Base-by-base conservation (phyloP, 2,797 vertebrate species). In the Acanthurus leucopareius region DNA sequence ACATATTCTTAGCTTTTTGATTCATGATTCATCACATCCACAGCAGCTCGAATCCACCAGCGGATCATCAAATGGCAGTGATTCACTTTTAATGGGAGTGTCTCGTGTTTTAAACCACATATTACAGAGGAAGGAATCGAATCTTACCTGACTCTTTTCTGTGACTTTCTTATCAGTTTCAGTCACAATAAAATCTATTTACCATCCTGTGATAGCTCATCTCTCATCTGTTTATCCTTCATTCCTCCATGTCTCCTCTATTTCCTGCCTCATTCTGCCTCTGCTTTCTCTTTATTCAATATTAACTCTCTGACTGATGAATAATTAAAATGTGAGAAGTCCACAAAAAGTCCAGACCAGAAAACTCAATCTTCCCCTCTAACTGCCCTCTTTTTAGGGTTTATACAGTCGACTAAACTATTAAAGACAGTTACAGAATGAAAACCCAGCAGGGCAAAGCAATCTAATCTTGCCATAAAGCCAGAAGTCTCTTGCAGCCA, bases 21-120 rank as follows among this genome's bases (percentile, higher is more conserved):
- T 89, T 89, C 84, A 88, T 87, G 88, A 90, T 82, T 87, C 81
- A 90, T 88, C 76, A 48, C 60, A 52, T 84, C 79, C 42, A 49
- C 48, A 69, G 83, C 77, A 64, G 65, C 70, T 51, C 13, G 1
- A 52, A 48, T 86, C 72, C 20, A 38, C 52, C 77, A 73, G 69
- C 35, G 16, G 73, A 42, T 44, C 10, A 0, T 73, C 60, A 59
- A 65, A 71, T 56, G 48, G 67, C 71, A 68, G 49, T 61, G 75
- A 80, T 69, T 89, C 78, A 85, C 59, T 69, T 54, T 75, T 19
- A 77, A 74, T 69, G 73, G 25, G 4, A 85, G 70, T 14, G 32
- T 71, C 60, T 59, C 56, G 81, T 68, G 54, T 65, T 74, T 70
- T 54, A 73, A 22, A 69, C 38, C 45, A 20, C 61, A 71, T 22